Base-by-base conservation (phyloP, 2,888 invertebrate genomes). In the Dexiosoma caninum region DNA sequence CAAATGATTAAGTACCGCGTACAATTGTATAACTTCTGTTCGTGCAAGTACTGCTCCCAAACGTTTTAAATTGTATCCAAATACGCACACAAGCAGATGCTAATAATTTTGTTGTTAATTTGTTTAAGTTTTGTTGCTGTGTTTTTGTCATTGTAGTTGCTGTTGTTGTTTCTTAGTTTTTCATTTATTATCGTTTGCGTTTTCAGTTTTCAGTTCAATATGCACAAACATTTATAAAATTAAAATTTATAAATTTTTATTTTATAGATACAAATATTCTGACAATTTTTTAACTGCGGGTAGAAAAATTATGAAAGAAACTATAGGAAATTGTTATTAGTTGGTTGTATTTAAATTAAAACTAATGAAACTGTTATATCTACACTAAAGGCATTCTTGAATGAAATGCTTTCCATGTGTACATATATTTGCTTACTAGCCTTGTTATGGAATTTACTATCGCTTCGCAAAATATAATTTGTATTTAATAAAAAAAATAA, bases 291-390 rank as follows among this genome's bases (percentile, higher is more conserved):
- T 30, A 64, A 59, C 21, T 77, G 12, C 55, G 44, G 40, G 57
- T 67, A 40, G 40, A 59, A 32, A 40, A 70, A 55, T 44, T 51
- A 14, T 51, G 9, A 51, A 40, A 53, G 10, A 67, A 69, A 55
- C 23, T 23, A 69, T 60, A 75, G 79, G 79, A 80, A 80, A 80
- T 75, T 75, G 66, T 66, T 75, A 66, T 66, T 75, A 66, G 64
- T 80, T 70, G 66, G 75, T 42, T 16, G 49, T 53, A 14, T 64
- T 21, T 21, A 51, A 71, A 53, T 51, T 53, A 5, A 53, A 62
- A 62, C 35, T 44, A 72, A 53, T 35, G 62, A 51, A 49, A 66
- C 19, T 32, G 32, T 12, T 16, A 55, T 32, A n/a, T n/a, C n/a
- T n/a, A 49, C 14, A 35, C 35, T 55, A 27, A 57, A 57, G 10